Conservation (phyloP, 1,140 invertebrate species). For the Bombus ignitus region DNA sequence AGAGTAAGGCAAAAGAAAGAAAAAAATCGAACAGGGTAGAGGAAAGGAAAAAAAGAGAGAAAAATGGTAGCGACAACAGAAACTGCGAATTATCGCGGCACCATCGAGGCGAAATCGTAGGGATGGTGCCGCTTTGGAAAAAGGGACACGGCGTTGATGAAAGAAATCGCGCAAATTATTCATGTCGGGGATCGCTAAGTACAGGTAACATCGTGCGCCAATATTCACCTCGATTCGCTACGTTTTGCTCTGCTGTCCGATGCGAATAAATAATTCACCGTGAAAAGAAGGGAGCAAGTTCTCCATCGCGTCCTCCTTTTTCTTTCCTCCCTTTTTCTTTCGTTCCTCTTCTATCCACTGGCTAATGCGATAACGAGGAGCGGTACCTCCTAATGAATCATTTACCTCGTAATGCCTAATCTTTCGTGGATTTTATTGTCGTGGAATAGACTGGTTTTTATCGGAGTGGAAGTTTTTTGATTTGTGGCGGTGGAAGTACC, state of each 20-base stretch:
- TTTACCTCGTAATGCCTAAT: background rate
- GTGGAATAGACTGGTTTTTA: background rate
- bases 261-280: conserved; percentile 40
- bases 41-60: no score
- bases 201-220: conserved; percentile 35
- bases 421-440: background rate
- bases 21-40: no score
- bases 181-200: conserved; percentile 48
- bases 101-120: background rate
- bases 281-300: background rate
- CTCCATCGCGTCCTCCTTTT: no score
- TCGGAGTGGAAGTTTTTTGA: background rate
- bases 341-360: background rate
- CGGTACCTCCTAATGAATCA: conserved; percentile 20
- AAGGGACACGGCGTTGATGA: conserved; percentile 32
- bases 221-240: conserved; percentile 41
- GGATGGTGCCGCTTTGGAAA: background rate
- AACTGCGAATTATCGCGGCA: conserved; percentile 15
- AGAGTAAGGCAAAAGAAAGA: no score
- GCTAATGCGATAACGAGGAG: conserved; percentile 21
- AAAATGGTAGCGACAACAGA: background rate
- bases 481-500: background rate
- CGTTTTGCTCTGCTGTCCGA: background rate
- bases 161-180: conserved; percentile 51
- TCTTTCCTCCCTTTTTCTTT: background rate